Evolutionary conservation across 2,797 vertebrate species (phyloP).

Genomic region (Premnoplex brunnescens): DNA sequence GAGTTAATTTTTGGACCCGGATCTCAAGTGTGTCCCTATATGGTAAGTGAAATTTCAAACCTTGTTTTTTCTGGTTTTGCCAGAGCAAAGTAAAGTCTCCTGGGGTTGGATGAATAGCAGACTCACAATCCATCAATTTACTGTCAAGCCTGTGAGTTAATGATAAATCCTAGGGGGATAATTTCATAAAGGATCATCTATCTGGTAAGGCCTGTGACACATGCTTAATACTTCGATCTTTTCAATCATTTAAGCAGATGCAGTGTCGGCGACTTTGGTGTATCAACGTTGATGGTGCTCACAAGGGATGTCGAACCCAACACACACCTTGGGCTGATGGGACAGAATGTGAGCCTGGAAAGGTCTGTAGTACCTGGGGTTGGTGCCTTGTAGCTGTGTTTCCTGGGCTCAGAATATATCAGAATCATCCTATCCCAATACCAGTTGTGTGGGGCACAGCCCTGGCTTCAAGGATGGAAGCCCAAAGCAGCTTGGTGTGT

Average conservation of each 20-base stretch:
- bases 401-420: neutral
- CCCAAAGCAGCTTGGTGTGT: neutral
- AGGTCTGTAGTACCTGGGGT: constrained; percentile 78
- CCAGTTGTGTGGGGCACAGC: neutral
- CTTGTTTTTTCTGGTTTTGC: constrained; percentile 9
- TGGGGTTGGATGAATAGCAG: neutral
- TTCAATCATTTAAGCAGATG: constrained; percentile 78
- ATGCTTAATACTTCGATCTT: constrained; percentile 6
- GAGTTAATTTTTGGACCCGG: constrained; percentile 98
- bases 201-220: neutral
- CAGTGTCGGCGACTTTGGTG: constrained; percentile 97
- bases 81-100: neutral
- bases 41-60: constrained; percentile 85
- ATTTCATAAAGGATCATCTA: neutral
- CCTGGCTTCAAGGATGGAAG: neutral
- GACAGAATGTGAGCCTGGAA: constrained; percentile 92
- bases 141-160: neutral
- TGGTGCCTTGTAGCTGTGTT: neutral
- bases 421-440: neutral
- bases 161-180: neutral
- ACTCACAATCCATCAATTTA: neutral
- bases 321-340: constrained; percentile 99
- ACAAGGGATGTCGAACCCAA: constrained; percentile 94
- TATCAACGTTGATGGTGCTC: constrained; percentile 89
- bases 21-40: constrained; percentile 97